Evolutionary conservation across 2,113 vertebrate species (phyloP).

Genomic region (Formicarius rufipectus): DNA sequence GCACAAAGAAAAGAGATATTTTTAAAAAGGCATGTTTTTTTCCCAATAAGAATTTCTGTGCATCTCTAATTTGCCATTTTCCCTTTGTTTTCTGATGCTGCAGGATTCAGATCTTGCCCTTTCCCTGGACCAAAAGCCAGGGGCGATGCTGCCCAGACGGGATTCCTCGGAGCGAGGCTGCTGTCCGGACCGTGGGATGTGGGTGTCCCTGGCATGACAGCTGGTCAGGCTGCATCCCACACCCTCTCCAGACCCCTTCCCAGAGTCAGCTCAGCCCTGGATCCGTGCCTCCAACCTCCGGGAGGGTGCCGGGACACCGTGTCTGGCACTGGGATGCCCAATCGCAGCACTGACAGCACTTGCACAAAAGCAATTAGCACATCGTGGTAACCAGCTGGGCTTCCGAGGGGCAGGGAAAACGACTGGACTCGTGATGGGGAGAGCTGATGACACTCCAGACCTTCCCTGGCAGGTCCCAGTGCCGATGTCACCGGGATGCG

Average conservation of each 20-base stretch:
- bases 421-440: neutral
- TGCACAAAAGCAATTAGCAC: neutral
- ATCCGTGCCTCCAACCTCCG: rapidly evolving
- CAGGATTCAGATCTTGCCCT: neutral
- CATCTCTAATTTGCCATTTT: rapidly evolving
- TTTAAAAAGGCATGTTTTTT: neutral
- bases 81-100: rapidly evolving
- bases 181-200: rapidly evolving
- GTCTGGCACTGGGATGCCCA: neutral
- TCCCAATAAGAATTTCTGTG: neutral
- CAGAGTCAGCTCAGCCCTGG: neutral
- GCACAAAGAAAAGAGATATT: neutral
- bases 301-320: neutral
- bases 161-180: neutral
- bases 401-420: constrained; percentile 25
- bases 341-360: neutral
- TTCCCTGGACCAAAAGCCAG: neutral
- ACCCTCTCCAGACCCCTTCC: rapidly evolving
- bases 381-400: neutral
- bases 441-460: neutral
- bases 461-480: neutral
- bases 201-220: neutral
- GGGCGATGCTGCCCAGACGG: neutral
- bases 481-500: neutral
- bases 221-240: neutral